Conservation (phyloP, 2,113 vertebrate genomes). For the Crocuta crocuta region DNA sequence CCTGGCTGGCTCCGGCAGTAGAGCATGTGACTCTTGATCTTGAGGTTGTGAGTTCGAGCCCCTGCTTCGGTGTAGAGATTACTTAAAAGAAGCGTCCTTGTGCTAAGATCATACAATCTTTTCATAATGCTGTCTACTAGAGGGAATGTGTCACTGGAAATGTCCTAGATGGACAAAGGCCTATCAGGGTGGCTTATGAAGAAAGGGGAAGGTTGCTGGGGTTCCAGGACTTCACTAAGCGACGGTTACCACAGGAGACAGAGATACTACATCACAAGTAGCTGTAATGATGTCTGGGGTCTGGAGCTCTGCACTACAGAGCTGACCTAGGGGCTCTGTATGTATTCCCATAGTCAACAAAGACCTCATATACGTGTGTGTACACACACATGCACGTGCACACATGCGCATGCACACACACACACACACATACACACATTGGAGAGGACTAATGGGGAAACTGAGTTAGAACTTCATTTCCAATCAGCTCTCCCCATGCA, state of each 20-base stretch:
- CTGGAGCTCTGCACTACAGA: not conserved
- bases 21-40: too few species aligned
- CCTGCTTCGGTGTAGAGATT: too few species aligned
- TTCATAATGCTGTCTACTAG: not conserved
- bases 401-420: not conserved
- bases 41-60: too few species aligned
- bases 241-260: not conserved
- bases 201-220: not conserved
- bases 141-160: not conserved
- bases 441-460: not conserved
- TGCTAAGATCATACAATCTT: not conserved
- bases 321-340: not conserved
- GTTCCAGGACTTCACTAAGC: not conserved
- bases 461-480: not conserved
- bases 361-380: rapidly evolving
- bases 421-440: not conserved
- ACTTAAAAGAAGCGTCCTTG: too few species aligned
- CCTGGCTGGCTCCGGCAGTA: too few species aligned
- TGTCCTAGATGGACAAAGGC: not conserved
- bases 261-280: not conserved
- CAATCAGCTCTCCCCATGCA: not conserved
- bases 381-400: too few species aligned
- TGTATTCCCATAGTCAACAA: not conserved
- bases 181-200: not conserved
- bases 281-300: not conserved